These are phyloP conservation scores for Numida meleagris DNA, from an alignment of 2,113 vertebrate genomes.

Conservation along the genomic window DNA sequence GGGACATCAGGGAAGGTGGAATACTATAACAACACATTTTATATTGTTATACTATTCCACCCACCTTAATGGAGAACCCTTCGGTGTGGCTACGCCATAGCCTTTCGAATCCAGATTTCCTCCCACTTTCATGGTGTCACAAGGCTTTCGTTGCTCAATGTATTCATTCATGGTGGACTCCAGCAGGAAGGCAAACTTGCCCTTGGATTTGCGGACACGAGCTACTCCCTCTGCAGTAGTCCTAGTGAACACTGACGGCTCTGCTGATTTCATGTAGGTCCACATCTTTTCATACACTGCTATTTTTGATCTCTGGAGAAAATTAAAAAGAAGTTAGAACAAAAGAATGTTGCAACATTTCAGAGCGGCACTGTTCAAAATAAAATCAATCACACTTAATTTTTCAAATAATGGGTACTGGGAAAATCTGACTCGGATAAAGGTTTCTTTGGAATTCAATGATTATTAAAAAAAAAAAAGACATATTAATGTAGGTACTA, in stretches of 20 bases:
- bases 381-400: background rate
- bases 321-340: conserved; percentile 76
- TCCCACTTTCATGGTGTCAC: conserved; percentile 99
- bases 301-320: conserved; percentile 97
- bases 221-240: conserved; percentile 97
- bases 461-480: background rate
- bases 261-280: conserved; percentile 98
- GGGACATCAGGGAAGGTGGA: conserved; percentile 99
- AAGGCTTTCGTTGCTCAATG: conserved; percentile 98
- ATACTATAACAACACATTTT: conserved; percentile 98
- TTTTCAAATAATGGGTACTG: background rate
- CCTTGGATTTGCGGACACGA: conserved; percentile 97
- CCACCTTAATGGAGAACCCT: conserved; percentile 99
- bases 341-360: conserved; percentile 17
- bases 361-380: background rate
- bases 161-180: conserved; percentile 99
- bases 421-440: background rate
- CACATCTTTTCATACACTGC: conserved; percentile 99
- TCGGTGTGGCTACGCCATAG: conserved; percentile 98
- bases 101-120: conserved; percentile 99
- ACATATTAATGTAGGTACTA: background rate
- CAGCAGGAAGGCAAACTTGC: conserved; percentile 98
- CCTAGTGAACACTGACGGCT: conserved; percentile 97
- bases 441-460: background rate
- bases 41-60: conserved; percentile 99